A percentile compares a stretch with the other conserved stretches of the same genome.
These are phyloP conservation scores for Agelastica alni DNA, from an alignment of 2,888 invertebrate genomes.

Conservation along the genomic window DNA sequence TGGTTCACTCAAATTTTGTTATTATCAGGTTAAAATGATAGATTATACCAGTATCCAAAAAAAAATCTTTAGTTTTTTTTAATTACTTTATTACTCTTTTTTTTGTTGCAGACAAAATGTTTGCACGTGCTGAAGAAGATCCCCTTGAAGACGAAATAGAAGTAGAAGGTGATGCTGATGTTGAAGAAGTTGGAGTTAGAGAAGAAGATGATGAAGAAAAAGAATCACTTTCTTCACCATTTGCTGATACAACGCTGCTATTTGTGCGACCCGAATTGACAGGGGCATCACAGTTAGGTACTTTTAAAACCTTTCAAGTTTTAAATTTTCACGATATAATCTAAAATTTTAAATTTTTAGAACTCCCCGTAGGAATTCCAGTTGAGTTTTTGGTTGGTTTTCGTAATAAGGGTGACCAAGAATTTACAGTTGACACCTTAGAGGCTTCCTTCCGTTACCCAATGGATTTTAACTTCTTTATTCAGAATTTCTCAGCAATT, in stretches of 20 bases:
- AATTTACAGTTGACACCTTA: conserved; percentile 89
- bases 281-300: conserved; percentile 70
- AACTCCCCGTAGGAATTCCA: conserved; percentile 87
- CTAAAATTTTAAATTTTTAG: conserved; percentile 61
- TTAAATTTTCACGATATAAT: too few species aligned
- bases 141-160: conserved; percentile 68
- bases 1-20: too few species aligned
- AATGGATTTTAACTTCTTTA: conserved; percentile 97
- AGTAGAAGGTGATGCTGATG: conserved; percentile 70
- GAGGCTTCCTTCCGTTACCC: conserved; percentile 99
- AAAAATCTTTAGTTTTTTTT: too few species aligned
- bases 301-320: too few species aligned
- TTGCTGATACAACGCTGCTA: conserved; percentile 88
- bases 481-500: conserved; percentile 96
- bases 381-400: conserved; percentile 97
- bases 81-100: conserved; percentile 5
- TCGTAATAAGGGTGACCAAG: conserved; percentile 88
- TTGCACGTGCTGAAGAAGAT: conserved; percentile 68
- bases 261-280: conserved; percentile 79
- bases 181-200: conserved; percentile 66
- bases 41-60: too few species aligned
- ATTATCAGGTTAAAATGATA: too few species aligned
- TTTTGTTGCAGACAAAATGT: conserved; percentile 56
- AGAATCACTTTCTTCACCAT: conserved; percentile 77
- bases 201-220: conserved; percentile 69